Evolutionary conservation across 2,888 invertebrate species (phyloP).

Genomic region (Diarsia mendica): DNA sequence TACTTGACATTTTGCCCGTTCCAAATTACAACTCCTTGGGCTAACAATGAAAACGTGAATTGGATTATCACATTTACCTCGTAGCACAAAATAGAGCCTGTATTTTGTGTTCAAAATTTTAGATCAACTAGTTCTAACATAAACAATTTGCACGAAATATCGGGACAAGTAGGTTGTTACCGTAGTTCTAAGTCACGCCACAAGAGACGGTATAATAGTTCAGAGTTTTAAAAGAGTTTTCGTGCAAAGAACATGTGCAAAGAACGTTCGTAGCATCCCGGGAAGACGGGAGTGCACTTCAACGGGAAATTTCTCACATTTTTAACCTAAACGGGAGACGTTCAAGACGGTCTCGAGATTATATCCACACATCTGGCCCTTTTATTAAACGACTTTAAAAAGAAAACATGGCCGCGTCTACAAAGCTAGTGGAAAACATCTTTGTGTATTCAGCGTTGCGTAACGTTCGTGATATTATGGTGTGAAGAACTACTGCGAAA

Average conservation of each 20-base stretch:
- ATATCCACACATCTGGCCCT: conserved; percentile 71
- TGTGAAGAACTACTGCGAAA: conserved; percentile 41
- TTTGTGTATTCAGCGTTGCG: conserved; percentile 60
- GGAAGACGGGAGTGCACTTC: conserved; percentile 71
- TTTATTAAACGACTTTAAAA: conserved; percentile 70
- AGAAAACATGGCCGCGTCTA: conserved; percentile 64
- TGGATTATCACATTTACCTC: conserved; percentile 38
- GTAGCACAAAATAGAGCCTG: conserved; percentile 19
- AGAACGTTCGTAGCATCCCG: conserved; percentile 67
- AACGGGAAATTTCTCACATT: conserved; percentile 75
- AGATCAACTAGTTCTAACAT: conserved; percentile 17
- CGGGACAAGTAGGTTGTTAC: conserved; percentile 51
- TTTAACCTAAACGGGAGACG: conserved; percentile 71
- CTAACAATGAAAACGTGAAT: conserved; percentile 51
- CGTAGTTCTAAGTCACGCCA: conserved; percentile 53
- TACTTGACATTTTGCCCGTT: conserved; percentile 42
- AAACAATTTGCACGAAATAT: conserved; percentile 46
- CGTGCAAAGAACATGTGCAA: conserved; percentile 71
- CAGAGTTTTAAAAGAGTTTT: conserved; percentile 69
- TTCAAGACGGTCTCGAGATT: conserved; percentile 70
- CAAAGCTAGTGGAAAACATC: conserved; percentile 63
- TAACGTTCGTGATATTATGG: conserved; percentile 50
- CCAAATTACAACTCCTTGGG: conserved; percentile 41
- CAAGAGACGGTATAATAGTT: conserved; percentile 68
- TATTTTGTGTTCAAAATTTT: conserved; percentile 15